Evolutionary conservation across 2,888 invertebrate species (phyloP).

Genomic region (Thera britannica): DNA sequence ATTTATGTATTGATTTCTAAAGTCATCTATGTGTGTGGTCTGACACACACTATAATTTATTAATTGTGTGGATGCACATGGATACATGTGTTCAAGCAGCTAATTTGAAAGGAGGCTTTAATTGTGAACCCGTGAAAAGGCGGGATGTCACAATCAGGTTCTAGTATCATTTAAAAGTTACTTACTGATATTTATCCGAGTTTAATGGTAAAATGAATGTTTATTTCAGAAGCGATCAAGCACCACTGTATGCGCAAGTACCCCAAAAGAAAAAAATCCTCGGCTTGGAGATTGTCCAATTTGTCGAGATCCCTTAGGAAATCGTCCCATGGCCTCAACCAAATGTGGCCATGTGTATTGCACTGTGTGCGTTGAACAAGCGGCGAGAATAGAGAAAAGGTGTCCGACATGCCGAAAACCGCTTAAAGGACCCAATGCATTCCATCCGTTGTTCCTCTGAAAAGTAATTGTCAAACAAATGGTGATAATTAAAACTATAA

Average conservation of each 20-base stretch:
- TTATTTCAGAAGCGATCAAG: conserved; percentile 21
- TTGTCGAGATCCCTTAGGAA: conserved; percentile 64
- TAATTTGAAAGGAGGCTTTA: too few relatives aligned
- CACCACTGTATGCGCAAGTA: not conserved
- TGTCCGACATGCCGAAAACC: conserved; percentile 65
- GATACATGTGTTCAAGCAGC: too few relatives aligned
- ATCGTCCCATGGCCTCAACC: conserved; percentile 63
- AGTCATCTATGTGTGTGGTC: too few relatives aligned
- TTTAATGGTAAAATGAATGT: not conserved
- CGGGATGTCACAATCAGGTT: too few relatives aligned
- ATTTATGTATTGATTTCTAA: too few relatives aligned
- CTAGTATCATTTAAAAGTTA: too few relatives aligned
- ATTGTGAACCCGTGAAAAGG: too few relatives aligned
- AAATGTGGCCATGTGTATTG: conserved; percentile 74
- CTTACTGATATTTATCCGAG: too few relatives aligned
- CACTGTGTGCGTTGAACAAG: conserved; percentile 53
- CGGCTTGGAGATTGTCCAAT: conserved; percentile 63
- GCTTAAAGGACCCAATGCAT: conserved; percentile 54
- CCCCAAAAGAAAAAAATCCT: conserved; percentile 16
- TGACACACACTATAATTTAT: too few relatives aligned
- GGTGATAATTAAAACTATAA: too few relatives aligned
- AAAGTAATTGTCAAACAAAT: not conserved
- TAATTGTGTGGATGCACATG: too few relatives aligned
- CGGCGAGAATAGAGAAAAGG: conserved; percentile 50
- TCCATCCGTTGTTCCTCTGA: conserved; percentile 56